Base-by-base conservation (phyloP, 2,113 vertebrate species). In the Theristicus caerulescens region DNA sequence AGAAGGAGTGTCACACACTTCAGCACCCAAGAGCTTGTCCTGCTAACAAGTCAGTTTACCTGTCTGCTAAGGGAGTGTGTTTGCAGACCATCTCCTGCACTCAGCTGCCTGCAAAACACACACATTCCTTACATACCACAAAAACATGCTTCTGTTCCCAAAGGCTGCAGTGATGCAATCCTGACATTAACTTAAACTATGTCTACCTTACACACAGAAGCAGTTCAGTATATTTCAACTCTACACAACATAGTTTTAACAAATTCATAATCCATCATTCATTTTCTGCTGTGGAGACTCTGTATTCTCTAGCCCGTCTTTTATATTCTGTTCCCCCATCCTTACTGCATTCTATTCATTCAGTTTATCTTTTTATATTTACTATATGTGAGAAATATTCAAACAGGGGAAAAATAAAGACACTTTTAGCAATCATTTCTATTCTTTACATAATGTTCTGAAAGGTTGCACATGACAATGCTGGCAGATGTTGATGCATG, bases 401-500 rank as follows among this genome's bases (percentile, higher is more conserved):
- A 96, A 95, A 93, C 85, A 93, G 92, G 36, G 10, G 17, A 91
- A 95, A 97, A 95, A 95, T 38, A 78, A 92, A 95, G 74, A 83
- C 42, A 90, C 71, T 95, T 93, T 93, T 93, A 94, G 59, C 85
- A 94, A 67, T 86, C 78, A 84, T 77, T 72, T 95, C 86, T 88
- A 67, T 87, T 96, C 86, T 94, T 88, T 95, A 95, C 77, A 95
- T 87, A 94, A 97, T 93, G 76, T 91, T 87, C 82, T 91, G 77
- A 88, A 95, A 91, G 62, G 64, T 95, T 96, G 91, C 95, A 78
- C 90, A 59, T 90, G 92, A 86, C 92, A 90, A 74, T 83, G 66
- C 76, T 86, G 92, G 78, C 91, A 91, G 96, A 94, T 95, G 79
- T 82, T 96, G 91, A 93, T 85, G 55, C 80, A 67, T 82, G 65